Percentiles rank a stretch among this genome's conserved stretches.
These are phyloP conservation scores for Petrocephalus zakoni DNA, from an alignment of 2,113 vertebrate species.

Conservation along the genomic window DNA sequence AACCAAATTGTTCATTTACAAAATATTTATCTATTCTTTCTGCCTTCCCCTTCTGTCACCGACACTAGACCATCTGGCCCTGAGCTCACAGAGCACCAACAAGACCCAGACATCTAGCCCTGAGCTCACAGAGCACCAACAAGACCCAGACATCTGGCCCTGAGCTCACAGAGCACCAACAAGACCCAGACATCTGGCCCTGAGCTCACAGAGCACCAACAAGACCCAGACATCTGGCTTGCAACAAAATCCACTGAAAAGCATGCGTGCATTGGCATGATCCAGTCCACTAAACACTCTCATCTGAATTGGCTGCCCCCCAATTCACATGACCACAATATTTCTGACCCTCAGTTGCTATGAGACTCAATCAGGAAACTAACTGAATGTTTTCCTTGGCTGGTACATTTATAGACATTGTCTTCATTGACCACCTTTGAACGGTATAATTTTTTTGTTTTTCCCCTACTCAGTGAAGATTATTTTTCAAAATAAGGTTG, in stretches of 20 bases:
- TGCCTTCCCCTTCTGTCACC: neutral
- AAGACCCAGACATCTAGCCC: too few species aligned
- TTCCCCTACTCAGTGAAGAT: neutral
- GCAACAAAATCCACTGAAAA: neutral
- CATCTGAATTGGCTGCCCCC: neutral
- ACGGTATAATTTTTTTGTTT: neutral
- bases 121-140: too few species aligned
- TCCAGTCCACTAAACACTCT: neutral
- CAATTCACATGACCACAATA: neutral
- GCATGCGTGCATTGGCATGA: neutral
- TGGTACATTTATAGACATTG: neutral
- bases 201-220: neutral
- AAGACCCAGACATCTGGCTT: constrained; percentile 3
- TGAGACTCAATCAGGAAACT: neutral
- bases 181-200: neutral
- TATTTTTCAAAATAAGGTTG: neutral
- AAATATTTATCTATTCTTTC: neutral
- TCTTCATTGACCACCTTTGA: neutral
- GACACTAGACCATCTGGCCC: neutral
- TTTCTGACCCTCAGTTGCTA: neutral
- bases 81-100: neutral
- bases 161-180: neutral
- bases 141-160: neutral
- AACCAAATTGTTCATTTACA: neutral
- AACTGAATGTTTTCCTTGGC: neutral